A percentile compares a stretch with the other conserved stretches of the same genome.
phyloP scores from a whole-genome alignment of 2,888 invertebrate species.

The Disparrhopalites patrizii region DNA sequence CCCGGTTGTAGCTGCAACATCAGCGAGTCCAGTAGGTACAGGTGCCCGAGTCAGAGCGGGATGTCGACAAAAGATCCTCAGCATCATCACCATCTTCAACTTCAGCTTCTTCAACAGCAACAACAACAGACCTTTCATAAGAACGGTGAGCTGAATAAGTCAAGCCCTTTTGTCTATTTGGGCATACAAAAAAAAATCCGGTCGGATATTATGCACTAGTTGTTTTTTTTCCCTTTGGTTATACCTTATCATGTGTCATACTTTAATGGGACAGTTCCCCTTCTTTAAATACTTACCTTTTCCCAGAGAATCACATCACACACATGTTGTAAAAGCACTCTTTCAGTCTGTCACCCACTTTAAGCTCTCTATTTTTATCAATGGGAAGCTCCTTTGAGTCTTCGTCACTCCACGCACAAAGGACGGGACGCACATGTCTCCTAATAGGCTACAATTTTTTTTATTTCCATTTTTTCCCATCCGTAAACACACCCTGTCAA shows the following conservation, averaged over 20 bases:
- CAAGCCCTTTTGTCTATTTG: neutral
- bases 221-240: neutral
- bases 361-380: no score
- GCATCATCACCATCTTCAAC: constrained; percentile 23
- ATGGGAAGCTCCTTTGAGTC: no score
- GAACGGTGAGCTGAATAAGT: constrained; percentile 30
- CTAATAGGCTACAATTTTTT: neutral
- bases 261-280: no score
- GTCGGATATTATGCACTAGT: neutral
- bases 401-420: no score
- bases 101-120: constrained; percentile 40
- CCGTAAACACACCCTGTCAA: constrained; percentile 16
- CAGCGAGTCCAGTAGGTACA: constrained; percentile 6
- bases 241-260: no score
- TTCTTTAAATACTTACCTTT: no score
- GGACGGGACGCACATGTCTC: neutral
- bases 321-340: no score
- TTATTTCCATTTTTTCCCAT: no score
- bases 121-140: constrained; percentile 38
- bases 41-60: constrained; percentile 18
- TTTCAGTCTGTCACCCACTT: no score
- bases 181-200: neutral
- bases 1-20: neutral
- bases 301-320: no score
- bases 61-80: constrained; percentile 24